These are phyloP conservation scores for Pelecanus crispus DNA, from an alignment of 2,113 vertebrate genomes.

Conservation along the genomic window DNA sequence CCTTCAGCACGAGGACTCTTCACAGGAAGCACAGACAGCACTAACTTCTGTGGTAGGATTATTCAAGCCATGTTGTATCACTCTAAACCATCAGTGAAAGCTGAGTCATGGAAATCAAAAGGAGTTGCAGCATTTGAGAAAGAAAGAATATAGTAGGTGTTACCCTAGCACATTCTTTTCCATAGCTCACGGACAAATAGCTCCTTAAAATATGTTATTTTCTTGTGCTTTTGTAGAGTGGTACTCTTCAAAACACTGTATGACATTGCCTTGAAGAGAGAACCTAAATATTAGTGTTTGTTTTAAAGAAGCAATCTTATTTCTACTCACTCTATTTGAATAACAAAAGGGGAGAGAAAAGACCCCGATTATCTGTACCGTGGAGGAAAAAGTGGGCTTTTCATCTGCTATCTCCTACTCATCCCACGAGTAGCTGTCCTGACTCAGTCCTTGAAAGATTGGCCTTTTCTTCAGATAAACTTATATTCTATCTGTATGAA, in stretches of 20 bases:
- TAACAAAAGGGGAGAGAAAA: not conserved
- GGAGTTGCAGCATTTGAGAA: not conserved
- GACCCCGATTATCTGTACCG: not conserved
- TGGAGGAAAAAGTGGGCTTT: not conserved
- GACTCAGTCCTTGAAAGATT: not conserved
- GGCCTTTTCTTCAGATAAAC: not conserved
- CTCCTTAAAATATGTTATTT: not conserved
- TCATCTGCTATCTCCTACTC: not conserved
- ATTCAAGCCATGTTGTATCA: not conserved
- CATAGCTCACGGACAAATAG: not conserved
- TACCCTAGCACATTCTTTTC: not conserved
- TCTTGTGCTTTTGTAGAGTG: not conserved
- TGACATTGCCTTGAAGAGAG: not conserved
- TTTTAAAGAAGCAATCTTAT: not conserved
- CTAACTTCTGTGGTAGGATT: not conserved
- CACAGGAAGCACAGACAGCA: not conserved
- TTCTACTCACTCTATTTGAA: not conserved
- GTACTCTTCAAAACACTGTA: not conserved
- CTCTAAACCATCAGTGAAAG: not conserved
- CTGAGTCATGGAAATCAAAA: not conserved
- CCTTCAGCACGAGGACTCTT: not conserved
- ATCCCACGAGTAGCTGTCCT: not conserved
- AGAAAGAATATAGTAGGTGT: not conserved
- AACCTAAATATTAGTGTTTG: not conserved
- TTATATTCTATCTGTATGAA: not conserved